Evolutionary conservation across 2,113 vertebrate genomes (phyloP).

Genomic region (Caranx ignobilis): DNA sequence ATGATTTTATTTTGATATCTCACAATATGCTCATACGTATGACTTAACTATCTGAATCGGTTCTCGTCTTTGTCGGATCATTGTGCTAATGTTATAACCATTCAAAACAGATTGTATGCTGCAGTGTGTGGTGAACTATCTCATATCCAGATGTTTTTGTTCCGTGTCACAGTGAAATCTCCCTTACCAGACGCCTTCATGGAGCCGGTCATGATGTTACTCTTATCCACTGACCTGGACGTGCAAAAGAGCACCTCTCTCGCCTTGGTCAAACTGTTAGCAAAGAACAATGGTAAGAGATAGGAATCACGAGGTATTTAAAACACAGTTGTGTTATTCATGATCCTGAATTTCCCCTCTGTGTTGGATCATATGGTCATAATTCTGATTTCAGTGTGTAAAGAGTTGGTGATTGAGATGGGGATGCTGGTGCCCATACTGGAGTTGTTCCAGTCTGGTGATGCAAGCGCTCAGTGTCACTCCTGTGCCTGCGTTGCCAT

Average conservation of each 20-base stretch:
- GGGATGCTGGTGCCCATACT: slow-evolving; percentile 86
- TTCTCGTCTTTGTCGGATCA: slow-evolving; percentile 11
- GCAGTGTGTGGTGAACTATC: slow-evolving; percentile 5
- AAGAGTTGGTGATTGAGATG: slow-evolving; percentile 85
- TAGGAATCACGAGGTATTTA: slow-evolving; percentile 41
- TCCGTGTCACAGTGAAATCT: slow-evolving; percentile 72
- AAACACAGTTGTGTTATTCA: not conserved
- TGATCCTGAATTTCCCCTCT: not conserved
- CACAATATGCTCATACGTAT: not conserved
- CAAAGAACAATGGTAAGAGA: slow-evolving; percentile 85
- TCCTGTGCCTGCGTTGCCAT: slow-evolving; percentile 85
- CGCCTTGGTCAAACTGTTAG: slow-evolving; percentile 84
- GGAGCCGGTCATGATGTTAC: slow-evolving; percentile 80
- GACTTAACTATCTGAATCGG: not conserved
- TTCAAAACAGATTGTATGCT: not conserved
- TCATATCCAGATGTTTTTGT: not conserved
- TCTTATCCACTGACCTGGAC: slow-evolving; percentile 83
- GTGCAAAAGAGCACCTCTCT: slow-evolving; percentile 86
- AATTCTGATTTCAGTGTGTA: slow-evolving; percentile 70
- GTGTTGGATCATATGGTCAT: not conserved
- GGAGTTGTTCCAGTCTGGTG: slow-evolving; percentile 86
- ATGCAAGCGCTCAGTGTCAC: slow-evolving; percentile 84
- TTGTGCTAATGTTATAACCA: not conserved
- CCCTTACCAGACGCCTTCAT: slow-evolving; percentile 81
- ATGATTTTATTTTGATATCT: not conserved